Evolutionary conservation across 2,113 vertebrate species (phyloP).

Genomic region (Chlamydotis undulata): DNA sequence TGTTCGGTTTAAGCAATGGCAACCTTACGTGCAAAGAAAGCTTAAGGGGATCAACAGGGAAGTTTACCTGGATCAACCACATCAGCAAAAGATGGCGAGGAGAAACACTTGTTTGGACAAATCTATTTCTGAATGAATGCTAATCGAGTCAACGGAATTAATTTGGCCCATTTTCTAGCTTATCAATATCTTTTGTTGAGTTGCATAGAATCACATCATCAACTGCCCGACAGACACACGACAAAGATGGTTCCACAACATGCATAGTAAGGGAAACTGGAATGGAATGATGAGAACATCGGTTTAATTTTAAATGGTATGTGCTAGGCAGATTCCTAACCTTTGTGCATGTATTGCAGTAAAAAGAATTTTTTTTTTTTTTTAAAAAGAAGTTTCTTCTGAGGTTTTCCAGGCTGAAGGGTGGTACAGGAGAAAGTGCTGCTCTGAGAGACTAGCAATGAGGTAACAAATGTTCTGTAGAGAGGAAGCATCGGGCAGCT

Average conservation of each 20-base stretch:
- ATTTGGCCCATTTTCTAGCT: not conserved
- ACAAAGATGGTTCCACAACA: not conserved
- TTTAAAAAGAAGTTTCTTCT: not conserved
- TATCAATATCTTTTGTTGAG: not conserved
- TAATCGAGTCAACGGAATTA: not conserved
- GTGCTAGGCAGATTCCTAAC: not conserved
- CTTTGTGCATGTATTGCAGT: not conserved
- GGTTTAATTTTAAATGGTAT: not conserved
- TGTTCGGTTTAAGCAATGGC: not conserved
- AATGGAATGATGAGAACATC: not conserved
- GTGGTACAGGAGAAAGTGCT: not conserved
- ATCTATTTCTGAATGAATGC: not conserved
- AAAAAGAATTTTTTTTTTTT: not conserved
- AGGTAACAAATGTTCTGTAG: not conserved
- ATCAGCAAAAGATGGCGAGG: not conserved
- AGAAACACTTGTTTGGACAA: not conserved
- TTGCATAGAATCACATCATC: not conserved
- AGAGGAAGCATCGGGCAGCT: not conserved
- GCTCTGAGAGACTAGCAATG: not conserved
- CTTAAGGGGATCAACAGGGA: not conserved
- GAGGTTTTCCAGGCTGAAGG: not conserved
- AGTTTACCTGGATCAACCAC: not conserved
- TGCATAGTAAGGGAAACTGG: not conserved
- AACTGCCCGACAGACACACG: not conserved
- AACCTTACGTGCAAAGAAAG: not conserved